Base-by-base conservation (phyloP, 2,113 vertebrate genomes). In the Myotis yumanensis region DNA sequence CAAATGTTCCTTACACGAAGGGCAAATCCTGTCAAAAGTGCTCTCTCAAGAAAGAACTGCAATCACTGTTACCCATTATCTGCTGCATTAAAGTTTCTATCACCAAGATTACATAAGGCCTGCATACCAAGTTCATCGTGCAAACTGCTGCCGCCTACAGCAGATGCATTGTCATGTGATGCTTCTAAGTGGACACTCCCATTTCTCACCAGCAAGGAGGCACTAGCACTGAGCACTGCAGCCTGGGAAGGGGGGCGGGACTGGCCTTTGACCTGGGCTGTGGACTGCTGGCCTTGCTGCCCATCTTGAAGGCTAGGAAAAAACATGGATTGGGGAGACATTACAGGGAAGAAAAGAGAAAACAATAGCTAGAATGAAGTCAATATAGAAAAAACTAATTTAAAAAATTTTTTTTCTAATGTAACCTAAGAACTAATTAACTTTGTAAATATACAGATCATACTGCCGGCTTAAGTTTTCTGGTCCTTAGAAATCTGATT, bases 201-300 rank as follows among this genome's bases (percentile, higher is more conserved):
- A 97, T 99, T 99, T 99, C 99, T 99, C 99, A 99, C 99, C 99
- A 99, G 99, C 99, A 99, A 99, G 99, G 99, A 99, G 98, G 99
- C 98, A 97, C 99, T 99, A 97, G 99, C 98, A 97, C 99, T 99
- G 98, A 99, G 99, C 98, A 99, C 99, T 97, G 99, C 99, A 98
- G 99, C 99, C 98, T 99, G 99, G 98, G 99, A 99, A 94, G 99
- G 99, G 98, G 99, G 99, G 93, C 99, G 97, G 98, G 99, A 99
- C 98, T 99, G 99, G 98, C 98, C 98, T 99, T 98, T 99, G 98
- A 98, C 98, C 99, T 99, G 99, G 97, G 98, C 97, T 98, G 98
- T 99, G 98, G 98, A 98, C 98, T 99, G 99, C 98, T 99, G 99
- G 97, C 99, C 99, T 99, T 99, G 99, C 97, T 99, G 99, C 98